Percentiles rank a stretch among this genome's conserved stretches.
phyloP scores from a whole-genome alignment of 2,797 vertebrate species.

The Choloepus didactylus region DNA sequence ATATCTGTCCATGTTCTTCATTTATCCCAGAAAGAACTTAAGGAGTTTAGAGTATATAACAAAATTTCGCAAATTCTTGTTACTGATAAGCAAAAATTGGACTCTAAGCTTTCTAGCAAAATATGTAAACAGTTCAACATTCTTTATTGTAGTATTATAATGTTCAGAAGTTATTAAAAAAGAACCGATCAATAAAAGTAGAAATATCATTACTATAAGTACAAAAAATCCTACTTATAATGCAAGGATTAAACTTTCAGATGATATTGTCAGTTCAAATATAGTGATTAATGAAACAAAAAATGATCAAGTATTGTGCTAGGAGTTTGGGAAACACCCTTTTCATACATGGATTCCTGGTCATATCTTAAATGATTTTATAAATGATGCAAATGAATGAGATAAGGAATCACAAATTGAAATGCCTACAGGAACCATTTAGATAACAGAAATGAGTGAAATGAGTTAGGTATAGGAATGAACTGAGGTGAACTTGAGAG shows the following conservation, averaged over 20 bases:
- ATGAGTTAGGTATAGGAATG: background rate
- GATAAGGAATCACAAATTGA: background rate
- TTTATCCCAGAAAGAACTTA: background rate
- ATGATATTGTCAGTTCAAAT: background rate
- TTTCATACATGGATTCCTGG: background rate
- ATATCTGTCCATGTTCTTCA: background rate
- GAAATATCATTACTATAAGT: background rate
- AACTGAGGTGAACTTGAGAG: background rate
- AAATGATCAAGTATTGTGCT: background rate
- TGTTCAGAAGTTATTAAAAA: background rate
- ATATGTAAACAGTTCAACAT: background rate
- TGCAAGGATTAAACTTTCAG: background rate
- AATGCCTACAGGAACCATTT: background rate
- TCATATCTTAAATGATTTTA: background rate
- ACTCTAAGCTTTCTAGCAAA: background rate
- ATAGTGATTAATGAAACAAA: background rate
- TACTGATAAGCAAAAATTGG: background rate
- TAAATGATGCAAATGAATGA: background rate
- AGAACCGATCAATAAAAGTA: background rate
- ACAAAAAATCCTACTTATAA: background rate
- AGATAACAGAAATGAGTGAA: background rate
- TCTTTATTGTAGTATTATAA: background rate
- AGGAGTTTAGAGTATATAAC: background rate
- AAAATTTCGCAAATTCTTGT: background rate
- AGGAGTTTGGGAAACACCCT: background rate